Percentiles rank a stretch among this genome's conserved stretches.
Evolutionary conservation across 2,113 vertebrate genomes (phyloP).

Genomic region (Zosterops lateralis): DNA sequence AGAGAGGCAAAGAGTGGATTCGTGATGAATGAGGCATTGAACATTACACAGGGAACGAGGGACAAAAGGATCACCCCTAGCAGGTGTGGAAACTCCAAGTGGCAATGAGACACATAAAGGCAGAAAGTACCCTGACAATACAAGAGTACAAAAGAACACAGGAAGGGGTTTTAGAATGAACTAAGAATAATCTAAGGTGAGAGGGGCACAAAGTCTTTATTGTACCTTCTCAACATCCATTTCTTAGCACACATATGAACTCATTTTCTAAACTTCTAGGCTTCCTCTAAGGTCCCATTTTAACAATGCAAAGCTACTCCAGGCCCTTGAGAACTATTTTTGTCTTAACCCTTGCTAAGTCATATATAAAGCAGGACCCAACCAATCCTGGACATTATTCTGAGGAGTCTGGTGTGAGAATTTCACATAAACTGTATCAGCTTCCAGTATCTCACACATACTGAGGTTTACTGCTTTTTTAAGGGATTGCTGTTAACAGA

Average conservation of each 20-base stretch:
- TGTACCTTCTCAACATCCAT: background rate
- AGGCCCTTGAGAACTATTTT: background rate
- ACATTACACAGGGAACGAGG: background rate
- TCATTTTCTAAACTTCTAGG: background rate
- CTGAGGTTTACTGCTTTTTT: background rate
- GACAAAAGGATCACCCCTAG: background rate
- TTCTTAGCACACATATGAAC: background rate
- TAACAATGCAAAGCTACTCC: background rate
- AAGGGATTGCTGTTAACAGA: background rate
- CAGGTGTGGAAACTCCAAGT: background rate
- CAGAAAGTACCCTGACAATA: background rate
- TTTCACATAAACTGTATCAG: background rate
- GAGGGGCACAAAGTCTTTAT: background rate
- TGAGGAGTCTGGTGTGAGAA: background rate
- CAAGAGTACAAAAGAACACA: background rate
- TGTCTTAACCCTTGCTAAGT: background rate
- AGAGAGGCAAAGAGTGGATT: background rate
- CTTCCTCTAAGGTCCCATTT: background rate
- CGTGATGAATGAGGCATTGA: background rate
- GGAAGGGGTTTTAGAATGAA: background rate
- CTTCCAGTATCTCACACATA: background rate
- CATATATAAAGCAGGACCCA: background rate
- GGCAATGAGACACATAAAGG: background rate
- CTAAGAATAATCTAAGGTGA: background rate
- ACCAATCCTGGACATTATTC: background rate